Percentiles rank a stretch among this genome's conserved stretches.
phyloP scores from a whole-genome alignment of 2,113 vertebrate genomes.

The Nanorana parkeri region DNA sequence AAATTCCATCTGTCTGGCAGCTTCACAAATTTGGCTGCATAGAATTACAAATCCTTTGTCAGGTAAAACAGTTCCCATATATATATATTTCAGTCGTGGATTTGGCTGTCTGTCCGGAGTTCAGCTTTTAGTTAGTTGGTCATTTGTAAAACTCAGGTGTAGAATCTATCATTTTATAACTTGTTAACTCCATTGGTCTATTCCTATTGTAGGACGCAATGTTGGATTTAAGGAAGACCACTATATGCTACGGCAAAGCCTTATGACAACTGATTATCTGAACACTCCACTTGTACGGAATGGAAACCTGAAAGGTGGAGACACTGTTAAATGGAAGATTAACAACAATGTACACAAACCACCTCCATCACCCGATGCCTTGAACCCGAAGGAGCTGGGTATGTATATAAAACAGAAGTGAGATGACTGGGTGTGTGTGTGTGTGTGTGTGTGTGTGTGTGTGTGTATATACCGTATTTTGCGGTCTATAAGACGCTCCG shows the following conservation, averaged over 20 bases:
- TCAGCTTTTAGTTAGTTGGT: no score
- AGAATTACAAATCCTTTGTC: no score
- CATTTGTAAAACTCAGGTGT: no score
- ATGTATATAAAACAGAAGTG: slow-evolving; percentile 59
- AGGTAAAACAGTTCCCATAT: no score
- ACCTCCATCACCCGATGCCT: slow-evolving; percentile 65
- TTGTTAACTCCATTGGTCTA: not conserved
- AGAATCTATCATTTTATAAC: no score
- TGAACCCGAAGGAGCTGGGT: slow-evolving; percentile 85
- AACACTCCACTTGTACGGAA: slow-evolving; percentile 90
- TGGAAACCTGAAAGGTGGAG: slow-evolving; percentile 84
- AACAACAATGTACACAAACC: slow-evolving; percentile 89
- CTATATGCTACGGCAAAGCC: slow-evolving; percentile 89
- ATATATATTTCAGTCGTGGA: no score
- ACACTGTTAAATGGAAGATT: slow-evolving; percentile 91
- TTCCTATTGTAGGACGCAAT: slow-evolving; percentile 78
- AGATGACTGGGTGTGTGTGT: not conserved
- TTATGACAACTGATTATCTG: slow-evolving; percentile 87
- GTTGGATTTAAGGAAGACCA: slow-evolving; percentile 96
- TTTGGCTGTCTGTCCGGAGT: no score
- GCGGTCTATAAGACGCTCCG: no score
- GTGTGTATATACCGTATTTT: no score
- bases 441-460: no score
- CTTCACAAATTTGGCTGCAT: no score
- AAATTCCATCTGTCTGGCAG: no score